phyloP scores from a whole-genome alignment of 1,140 invertebrate genomes.

The Sitophilus oryzae region DNA sequence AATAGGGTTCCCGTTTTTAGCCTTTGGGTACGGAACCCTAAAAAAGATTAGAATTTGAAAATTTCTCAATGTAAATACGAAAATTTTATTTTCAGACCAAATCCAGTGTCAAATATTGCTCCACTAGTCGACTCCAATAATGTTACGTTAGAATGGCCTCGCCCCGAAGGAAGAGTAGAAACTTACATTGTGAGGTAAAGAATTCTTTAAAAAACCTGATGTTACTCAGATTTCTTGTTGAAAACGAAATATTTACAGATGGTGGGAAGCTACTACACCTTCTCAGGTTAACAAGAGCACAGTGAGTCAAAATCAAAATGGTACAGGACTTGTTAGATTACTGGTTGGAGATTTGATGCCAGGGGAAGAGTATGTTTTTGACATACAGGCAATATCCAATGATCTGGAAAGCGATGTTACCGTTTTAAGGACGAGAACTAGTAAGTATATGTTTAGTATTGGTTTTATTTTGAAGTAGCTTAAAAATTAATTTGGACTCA shows the following conservation, averaged over 20 bases:
- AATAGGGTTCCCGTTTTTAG: too few relatives aligned
- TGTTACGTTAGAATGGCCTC: slow-evolving; percentile 81
- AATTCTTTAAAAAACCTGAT: too few relatives aligned
- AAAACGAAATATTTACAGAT: slow-evolving; percentile 43
- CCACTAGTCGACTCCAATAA: slow-evolving; percentile 79
- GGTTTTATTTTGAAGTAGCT: too few relatives aligned
- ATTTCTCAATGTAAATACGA: too few relatives aligned
- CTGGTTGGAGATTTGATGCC: slow-evolving; percentile 71
- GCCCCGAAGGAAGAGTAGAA: slow-evolving; percentile 78
- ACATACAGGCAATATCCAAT: slow-evolving; percentile 71
- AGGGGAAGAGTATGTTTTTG: slow-evolving; percentile 71
- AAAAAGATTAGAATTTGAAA: too few relatives aligned
- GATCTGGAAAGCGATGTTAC: slow-evolving; percentile 65
- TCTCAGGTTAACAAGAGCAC: slow-evolving; percentile 43
- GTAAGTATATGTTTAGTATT: too few relatives aligned
- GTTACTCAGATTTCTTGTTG: too few relatives aligned
- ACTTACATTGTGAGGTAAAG: slow-evolving; percentile 62
- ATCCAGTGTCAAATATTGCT: slow-evolving; percentile 72
- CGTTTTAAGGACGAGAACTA: slow-evolving; percentile 65
- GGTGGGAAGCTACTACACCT: slow-evolving; percentile 57
- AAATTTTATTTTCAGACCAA: slow-evolving; percentile 67
- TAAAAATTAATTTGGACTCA: too few relatives aligned
- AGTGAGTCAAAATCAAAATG: slow-evolving; percentile 41
- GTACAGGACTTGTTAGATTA: slow-evolving; percentile 49
- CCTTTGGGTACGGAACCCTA: too few relatives aligned